Base-by-base conservation (phyloP, 2,113 vertebrate genomes). In the Tyrannus savana region DNA sequence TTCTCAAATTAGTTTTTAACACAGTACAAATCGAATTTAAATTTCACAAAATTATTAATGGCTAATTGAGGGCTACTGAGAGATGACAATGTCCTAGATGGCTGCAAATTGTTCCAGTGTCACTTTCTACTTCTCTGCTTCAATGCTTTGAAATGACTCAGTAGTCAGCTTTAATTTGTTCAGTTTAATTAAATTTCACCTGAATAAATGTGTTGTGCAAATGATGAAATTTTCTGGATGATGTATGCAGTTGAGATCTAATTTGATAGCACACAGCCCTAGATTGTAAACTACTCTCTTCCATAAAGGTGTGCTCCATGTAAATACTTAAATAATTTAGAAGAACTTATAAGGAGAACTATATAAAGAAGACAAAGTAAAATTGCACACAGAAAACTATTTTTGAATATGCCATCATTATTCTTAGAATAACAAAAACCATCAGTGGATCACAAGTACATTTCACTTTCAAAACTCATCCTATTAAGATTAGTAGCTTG, bases 101-200 rank as follows among this genome's bases (percentile, higher is more conserved):
- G 64, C 10, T 90, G 89, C 90, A 91, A 94, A 66, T 95, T 88
- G 53, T 91, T 96, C 68, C 79, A 53, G 27, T 89, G 77, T 84
- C 88, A 75, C 44, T 87, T 30, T 59, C 67, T 82, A 16, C 41
- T 47, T 90, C 84, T 93, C 39, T 97, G 77, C 71, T 87, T 53
- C 52, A 79, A 1, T 76, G 71, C 64, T 80, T 84, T 93, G 80
- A 96, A 92, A 92, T 87, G 83, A 87, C 64, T 93, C 74, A 88
- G 59, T 74, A 91, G 90, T 95, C 76, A 93, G 73, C 84, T 94
- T 94, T 95, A 95, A 97, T 97, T 94, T 96, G 58, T 91, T 90
- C 37, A 15, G 39, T 90, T 94, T 95, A 97, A 94, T 95, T 93
- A 96, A 64, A 92, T 92, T 96, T 71, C 77, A 84, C 76, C 95